These are phyloP conservation scores for Xyrichtys novacula DNA, from an alignment of 2,797 vertebrate genomes.

Conservation along the genomic window DNA sequence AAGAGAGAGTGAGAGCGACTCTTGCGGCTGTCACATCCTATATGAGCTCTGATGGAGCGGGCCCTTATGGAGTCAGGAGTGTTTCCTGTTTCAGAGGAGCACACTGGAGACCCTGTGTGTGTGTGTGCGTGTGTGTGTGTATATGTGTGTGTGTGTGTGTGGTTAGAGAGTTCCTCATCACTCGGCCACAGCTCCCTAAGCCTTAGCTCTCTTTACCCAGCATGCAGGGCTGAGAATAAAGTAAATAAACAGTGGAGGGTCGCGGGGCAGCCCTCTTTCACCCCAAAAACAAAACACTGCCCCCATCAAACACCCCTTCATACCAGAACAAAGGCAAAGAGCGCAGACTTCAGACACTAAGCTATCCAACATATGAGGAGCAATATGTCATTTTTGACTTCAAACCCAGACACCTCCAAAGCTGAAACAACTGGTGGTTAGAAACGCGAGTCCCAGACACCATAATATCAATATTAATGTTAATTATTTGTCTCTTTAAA, in stretches of 20 bases:
- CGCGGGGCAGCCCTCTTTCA: constrained; percentile 84
- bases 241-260: constrained; percentile 88
- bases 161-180: constrained; percentile 66
- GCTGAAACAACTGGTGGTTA: constrained; percentile 64
- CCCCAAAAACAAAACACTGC: constrained; percentile 87
- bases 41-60: constrained; percentile 75
- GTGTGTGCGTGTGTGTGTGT: constrained; percentile 61
- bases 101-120: constrained; percentile 67
- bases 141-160: constrained; percentile 48
- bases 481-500: not conserved
- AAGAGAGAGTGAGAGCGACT: constrained; percentile 59
- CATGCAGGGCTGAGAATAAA: constrained; percentile 84
- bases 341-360: constrained; percentile 70
- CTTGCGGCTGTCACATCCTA: constrained; percentile 76
- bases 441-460: constrained; percentile 32
- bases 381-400: constrained; percentile 77
- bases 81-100: constrained; percentile 81
- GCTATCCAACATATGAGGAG: constrained; percentile 79
- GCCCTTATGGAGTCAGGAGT: constrained; percentile 79
- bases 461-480: constrained; percentile 27
- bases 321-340: constrained; percentile 82
- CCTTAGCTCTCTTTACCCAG: constrained; percentile 81
- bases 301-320: constrained; percentile 84
- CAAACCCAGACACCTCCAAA: constrained; percentile 66
- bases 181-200: constrained; percentile 67